These are phyloP conservation scores for Trochalopteron elliotii DNA, from an alignment of 2,113 vertebrate species.

Conservation along the genomic window DNA sequence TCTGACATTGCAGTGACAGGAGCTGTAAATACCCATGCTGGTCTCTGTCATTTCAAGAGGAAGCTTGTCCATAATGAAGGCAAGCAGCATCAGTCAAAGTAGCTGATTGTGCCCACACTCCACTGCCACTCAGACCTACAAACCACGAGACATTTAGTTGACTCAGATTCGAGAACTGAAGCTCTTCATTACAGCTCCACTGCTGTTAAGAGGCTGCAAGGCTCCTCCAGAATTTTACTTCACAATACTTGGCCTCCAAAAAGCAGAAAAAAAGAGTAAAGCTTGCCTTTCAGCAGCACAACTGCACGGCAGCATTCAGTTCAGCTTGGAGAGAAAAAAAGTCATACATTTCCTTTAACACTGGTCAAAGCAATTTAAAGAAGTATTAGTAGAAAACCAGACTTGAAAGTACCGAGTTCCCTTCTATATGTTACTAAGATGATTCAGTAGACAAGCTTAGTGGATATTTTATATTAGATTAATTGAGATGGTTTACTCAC, in stretches of 20 bases:
- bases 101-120: background rate
- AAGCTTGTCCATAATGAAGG: background rate
- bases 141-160: accelerated
- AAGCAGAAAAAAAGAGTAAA: background rate
- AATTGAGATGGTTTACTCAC: background rate
- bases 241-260: background rate
- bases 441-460: background rate
- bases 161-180: background rate
- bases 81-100: background rate
- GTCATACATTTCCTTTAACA: background rate
- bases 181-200: background rate
- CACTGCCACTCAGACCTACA: background rate
- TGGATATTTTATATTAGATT: background rate
- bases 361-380: background rate
- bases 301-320: background rate
- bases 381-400: background rate
- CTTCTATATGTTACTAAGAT: background rate
- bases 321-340: background rate
- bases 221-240: background rate
- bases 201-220: background rate
- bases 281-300: background rate
- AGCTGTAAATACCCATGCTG: background rate
- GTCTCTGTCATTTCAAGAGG: background rate
- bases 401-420: background rate
- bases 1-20: background rate